Conservation (phyloP, 2,888 invertebrate species). For the Brenthis daphne region DNA sequence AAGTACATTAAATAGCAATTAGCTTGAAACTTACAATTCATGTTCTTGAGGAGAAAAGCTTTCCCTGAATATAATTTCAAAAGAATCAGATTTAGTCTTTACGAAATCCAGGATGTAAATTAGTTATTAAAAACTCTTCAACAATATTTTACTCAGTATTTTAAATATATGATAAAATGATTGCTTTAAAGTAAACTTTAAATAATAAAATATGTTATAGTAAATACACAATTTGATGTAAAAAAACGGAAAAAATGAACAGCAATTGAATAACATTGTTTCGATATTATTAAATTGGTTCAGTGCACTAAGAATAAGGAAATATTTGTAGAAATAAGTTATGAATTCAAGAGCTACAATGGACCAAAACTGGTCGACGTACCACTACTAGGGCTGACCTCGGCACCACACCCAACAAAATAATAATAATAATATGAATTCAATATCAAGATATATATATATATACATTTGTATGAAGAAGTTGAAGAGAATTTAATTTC, state of each 20-base stretch:
- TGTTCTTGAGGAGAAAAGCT: conserved; percentile 2
- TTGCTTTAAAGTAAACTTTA: neutral
- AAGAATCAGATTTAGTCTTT: conserved; percentile 21
- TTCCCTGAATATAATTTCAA: conserved; percentile 20
- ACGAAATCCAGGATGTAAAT: conserved; percentile 18
- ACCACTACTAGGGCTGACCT: no score
- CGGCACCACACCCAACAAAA: no score
- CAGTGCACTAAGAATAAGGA: no score
- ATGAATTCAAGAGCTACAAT: no score
- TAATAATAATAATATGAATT: no score
- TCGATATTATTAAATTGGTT: no score
- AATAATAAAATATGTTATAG: neutral
- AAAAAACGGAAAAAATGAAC: neutral
- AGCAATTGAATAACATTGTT: no score
- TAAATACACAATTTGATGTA: neutral
- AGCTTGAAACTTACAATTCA: conserved; percentile 17
- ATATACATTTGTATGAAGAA: no score
- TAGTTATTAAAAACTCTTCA: conserved; percentile 6
- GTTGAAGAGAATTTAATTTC: no score
- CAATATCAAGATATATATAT: no score
- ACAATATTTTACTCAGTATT: neutral
- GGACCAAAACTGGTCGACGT: no score
- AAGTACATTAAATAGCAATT: conserved; percentile 22
- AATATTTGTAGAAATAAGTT: no score
- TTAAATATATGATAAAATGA: neutral